Conservation (phyloP, 2,797 vertebrate genomes). For the Dipus sagitta region DNA sequence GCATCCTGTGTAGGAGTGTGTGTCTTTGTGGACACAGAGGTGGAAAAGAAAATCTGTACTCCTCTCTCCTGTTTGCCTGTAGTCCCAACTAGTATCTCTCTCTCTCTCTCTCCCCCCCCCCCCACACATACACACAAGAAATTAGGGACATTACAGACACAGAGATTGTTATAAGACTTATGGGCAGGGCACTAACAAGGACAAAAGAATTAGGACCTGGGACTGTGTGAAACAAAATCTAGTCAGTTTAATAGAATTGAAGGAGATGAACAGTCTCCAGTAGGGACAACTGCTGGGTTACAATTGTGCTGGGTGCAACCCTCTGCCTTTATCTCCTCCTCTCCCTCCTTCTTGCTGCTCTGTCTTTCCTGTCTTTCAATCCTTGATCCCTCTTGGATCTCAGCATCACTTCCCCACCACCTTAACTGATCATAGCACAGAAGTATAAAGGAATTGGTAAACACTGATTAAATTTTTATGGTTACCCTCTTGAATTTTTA, state of each 20-base stretch:
- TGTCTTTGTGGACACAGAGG: neutral
- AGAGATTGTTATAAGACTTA: neutral
- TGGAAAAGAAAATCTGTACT: neutral
- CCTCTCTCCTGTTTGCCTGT: neutral
- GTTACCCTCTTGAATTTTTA: constrained; percentile 72
- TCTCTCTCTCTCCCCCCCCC: no score
- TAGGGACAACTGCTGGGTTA: no score
- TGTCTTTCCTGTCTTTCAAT: neutral
- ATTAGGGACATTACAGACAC: neutral
- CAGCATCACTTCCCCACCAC: neutral
- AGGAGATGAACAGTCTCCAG: fast-evolving
- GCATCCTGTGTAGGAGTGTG: fast-evolving
- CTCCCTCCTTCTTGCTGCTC: neutral
- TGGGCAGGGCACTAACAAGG: neutral
- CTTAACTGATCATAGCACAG: neutral
- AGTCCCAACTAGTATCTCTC: no score
- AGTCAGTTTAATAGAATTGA: no score
- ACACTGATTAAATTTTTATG: constrained; percentile 77
- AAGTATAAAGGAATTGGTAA: constrained; percentile 50
- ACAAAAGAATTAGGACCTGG: neutral
- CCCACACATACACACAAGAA: no score
- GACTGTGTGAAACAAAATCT: neutral
- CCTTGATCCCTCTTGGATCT: neutral
- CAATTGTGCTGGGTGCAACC: fast-evolving
- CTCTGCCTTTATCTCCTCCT: neutral